These are phyloP conservation scores for Rafetus swinhoei DNA, from an alignment of 2,113 vertebrate species.

Conservation along the genomic window DNA sequence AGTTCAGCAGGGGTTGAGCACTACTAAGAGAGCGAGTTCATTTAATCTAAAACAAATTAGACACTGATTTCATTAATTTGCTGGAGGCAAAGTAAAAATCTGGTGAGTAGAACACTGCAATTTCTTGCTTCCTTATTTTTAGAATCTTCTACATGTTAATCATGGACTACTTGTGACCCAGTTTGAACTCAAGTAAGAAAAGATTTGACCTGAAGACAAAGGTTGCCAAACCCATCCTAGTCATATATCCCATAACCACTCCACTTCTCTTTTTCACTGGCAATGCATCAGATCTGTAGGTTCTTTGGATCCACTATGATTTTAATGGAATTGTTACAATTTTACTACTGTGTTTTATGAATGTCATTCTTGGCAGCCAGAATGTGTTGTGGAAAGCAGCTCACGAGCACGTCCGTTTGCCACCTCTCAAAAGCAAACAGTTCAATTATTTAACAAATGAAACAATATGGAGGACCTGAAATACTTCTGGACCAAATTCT, in stretches of 20 bases:
- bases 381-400: slow-evolving; percentile 10
- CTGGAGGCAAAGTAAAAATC: slow-evolving; percentile 60
- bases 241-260: background rate
- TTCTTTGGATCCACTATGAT: slow-evolving; percentile 17
- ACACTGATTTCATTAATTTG: slow-evolving; percentile 65
- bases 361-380: background rate
- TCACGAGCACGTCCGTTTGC: background rate
- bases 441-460: background rate
- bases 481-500: background rate
- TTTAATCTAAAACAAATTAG: slow-evolving; percentile 64
- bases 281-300: background rate
- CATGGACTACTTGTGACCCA: slow-evolving; percentile 53
- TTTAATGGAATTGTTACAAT: slow-evolving; percentile 21
- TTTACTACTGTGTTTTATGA: background rate
- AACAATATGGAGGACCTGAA: background rate
- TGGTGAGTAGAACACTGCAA: slow-evolving; percentile 47
- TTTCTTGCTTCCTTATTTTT: slow-evolving; percentile 57
- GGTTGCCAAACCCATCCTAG: slow-evolving; percentile 13
- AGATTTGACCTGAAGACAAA: slow-evolving; percentile 38
- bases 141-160: slow-evolving; percentile 63
- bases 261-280: accelerated
- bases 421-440: slow-evolving; percentile 10
- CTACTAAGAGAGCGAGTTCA: slow-evolving; percentile 49
- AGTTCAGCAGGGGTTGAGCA: slow-evolving; percentile 49
- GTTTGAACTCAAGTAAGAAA: slow-evolving; percentile 43